These are phyloP conservation scores for Campodea augens DNA, from an alignment of 1,140 invertebrate genomes.

Conservation along the genomic window DNA sequence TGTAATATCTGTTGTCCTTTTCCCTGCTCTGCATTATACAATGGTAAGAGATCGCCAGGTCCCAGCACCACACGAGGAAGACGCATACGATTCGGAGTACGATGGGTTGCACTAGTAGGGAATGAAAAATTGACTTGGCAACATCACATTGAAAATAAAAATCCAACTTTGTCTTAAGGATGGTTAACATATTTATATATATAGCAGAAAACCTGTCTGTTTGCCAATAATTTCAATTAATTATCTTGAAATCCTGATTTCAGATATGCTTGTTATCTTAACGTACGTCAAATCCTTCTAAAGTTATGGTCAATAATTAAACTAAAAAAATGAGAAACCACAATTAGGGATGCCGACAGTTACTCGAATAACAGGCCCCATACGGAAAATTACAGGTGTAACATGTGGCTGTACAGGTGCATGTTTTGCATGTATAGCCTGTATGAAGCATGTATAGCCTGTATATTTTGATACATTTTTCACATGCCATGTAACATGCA, in stretches of 20 bases:
- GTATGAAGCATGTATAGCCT: no score
- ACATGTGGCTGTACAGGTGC: no score
- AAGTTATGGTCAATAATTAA: no score
- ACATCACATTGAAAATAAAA: background rate
- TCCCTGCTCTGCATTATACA: slow-evolving; percentile 54
- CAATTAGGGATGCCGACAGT: no score
- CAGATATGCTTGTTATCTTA: background rate
- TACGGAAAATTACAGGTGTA: no score
- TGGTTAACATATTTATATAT: background rate
- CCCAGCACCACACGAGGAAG: slow-evolving; percentile 58
- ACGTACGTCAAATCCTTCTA: background rate
- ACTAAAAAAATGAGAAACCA: no score
- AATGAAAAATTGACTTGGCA: no score
- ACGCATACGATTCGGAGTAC: slow-evolving; percentile 44
- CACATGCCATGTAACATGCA: no score
- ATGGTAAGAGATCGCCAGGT: slow-evolving; percentile 60
- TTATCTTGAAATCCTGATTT: background rate
- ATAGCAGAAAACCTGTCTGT: slow-evolving; percentile 16
- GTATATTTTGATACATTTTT: no score
- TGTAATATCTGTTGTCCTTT: slow-evolving; percentile 68
- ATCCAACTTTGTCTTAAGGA: background rate
- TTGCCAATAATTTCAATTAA: no score
- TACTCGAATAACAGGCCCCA: no score
- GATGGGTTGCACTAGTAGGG: slow-evolving; percentile 34
- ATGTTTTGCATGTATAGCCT: no score